Evolutionary conservation across 2,797 vertebrate genomes (phyloP), one percentile per base, ranked within the genome.

Genomic region (Rhynchotus rufescens): DNA sequence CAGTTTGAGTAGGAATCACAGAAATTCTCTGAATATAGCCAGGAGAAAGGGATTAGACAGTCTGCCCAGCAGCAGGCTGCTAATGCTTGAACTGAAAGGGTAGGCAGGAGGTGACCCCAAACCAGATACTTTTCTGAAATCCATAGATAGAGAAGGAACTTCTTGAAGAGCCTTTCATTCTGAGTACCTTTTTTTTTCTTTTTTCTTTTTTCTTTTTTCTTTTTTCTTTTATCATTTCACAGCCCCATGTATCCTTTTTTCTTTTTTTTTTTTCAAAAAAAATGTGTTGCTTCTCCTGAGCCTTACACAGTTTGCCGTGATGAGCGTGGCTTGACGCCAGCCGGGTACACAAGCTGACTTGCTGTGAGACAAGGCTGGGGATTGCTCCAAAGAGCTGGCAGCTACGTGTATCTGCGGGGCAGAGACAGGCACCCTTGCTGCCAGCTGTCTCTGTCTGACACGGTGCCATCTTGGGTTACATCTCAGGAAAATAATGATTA

Each of bases 381-480:
- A 36, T 73, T 68, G 40, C 88, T 95, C 95, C 95, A 96, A 85
- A 83, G 40, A 79, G 54, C 75, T 91, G 76, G 67, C 73, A 87
- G 64, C 69, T 91, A 56, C 77, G 90, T 76, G 66, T 86, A 84
- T 61, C 83, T 78, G 74, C 68, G 82, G 85, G 95, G 81, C 68
- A 83, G 64, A 90, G 60, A 75, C 67, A 76, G 68, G 49, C 69
- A 92, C 51, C 65, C 51, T 80, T 85, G n/a, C 81, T 88, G 83
- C 93, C 93, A 94, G 73, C 76, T 96, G 91, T 75, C 80, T 90
- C 52, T 89, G 52, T 83, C 80, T 88, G 93, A 88, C 57, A 88
- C 66, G 80, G 62, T 80, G 52, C 51, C 51, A 51, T 88, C 76
- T 86, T 93, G 44, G 47, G 61, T 86, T 84, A 71, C 44, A 67